Conservation (phyloP, 2,888 invertebrate species). For the Sipunculus nudus region DNA sequence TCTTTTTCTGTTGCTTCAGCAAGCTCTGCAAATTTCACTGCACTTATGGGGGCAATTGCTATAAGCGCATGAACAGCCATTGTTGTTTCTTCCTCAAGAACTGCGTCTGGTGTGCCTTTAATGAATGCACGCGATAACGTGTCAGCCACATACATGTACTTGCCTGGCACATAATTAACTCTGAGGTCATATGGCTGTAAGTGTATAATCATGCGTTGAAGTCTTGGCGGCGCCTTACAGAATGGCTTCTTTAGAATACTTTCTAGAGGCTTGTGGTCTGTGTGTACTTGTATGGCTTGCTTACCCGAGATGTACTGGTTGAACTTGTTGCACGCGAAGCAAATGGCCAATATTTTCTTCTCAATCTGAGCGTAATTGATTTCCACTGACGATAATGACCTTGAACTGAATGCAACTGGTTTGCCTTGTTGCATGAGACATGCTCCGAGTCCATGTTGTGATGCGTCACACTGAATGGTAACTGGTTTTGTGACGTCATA, state of each 20-base stretch:
- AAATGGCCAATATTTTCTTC: conserved; percentile 29
- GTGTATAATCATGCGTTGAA: conserved; percentile 29
- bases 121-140: no score
- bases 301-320: conserved; percentile 31
- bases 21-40: conserved; percentile 10
- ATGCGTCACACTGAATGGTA: conserved; percentile 25
- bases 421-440: conserved; percentile 23
- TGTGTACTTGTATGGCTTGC: conserved; percentile 23
- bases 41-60: conserved; percentile 7
- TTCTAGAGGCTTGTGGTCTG: conserved; percentile 38
- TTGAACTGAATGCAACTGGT: conserved; percentile 37
- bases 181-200: conserved; percentile 25
- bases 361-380: conserved; percentile 36
- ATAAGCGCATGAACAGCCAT: no score
- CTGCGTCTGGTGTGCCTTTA: no score
- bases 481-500: conserved; percentile 17
- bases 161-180: conserved; percentile 18
- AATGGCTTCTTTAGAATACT: conserved; percentile 19
- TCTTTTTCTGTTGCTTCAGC: conserved; percentile 7
- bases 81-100: no score
- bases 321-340: conserved; percentile 31
- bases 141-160: no score
- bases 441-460: conserved; percentile 31
- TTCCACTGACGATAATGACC: conserved; percentile 31
- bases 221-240: conserved; percentile 14